Base-by-base conservation (phyloP, 2,888 invertebrate species). In the Sepiola atlantica region DNA sequence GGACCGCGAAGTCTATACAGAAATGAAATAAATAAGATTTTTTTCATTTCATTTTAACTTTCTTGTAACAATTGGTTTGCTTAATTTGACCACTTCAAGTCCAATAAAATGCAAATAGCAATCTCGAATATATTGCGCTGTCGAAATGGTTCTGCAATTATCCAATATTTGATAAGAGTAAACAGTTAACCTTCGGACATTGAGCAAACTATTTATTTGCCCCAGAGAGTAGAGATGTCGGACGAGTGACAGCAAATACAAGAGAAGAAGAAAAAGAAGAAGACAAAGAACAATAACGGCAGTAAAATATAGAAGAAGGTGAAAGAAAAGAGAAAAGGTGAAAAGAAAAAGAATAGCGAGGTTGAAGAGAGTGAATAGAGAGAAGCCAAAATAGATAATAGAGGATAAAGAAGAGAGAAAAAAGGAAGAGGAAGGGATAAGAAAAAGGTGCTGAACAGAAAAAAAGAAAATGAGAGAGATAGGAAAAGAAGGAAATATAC, bases 161-260 rank as follows among this genome's bases (percentile, higher is more conserved):
- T 28, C 77, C 77, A 77, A 77, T 77, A 77, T 77, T 77, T 77
- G 77, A 77, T 28, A 77, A n/a, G n/a, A n/a, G 77, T 77, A 77
- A 77, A 12, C 77, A n/a, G 77, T 77, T 77, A 77, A 77, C 77
- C 77, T 77, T 28, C 6, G 77, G 28, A 77, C 77, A 77, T 28
- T 12, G 28, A 28, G 24, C 77, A 77, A 77, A 77, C 77, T 77
- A 28, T 77, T 77, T 28, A 77, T 77, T 57, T 57, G 21, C 57
- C 21, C 28, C 28, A 77, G n/a, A n/a, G 28, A 10, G 12, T 12
- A 77, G 24, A 77, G 77, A 77, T 77, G 77, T 14, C 28, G n/a
- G 77, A 28, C 12, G 10, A 24, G n/a, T 28, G 12, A n/a, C 28
- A n/a, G 28, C 12, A 8, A 10, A 77, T 28, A 77, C n/a, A 28